phyloP scores from a whole-genome alignment of 2,113 vertebrate species.

The Chaetodon trifascialis region DNA sequence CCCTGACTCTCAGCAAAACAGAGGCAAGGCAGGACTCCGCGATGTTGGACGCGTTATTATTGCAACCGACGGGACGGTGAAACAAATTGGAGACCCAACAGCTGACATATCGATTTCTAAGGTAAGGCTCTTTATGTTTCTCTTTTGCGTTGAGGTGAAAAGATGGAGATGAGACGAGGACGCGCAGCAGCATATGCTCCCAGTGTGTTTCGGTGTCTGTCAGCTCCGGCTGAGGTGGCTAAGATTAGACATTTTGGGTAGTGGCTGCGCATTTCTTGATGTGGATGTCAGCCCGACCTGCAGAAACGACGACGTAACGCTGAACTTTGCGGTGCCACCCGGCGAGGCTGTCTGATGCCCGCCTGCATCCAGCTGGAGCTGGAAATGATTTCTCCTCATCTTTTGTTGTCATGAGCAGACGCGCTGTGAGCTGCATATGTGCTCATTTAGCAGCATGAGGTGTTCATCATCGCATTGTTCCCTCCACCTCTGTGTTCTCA shows the following conservation, averaged over 20 bases:
- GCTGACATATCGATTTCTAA: slow-evolving; percentile 58
- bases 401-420: background rate
- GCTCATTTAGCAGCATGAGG: slow-evolving; percentile 1
- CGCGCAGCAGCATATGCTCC: background rate
- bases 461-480: slow-evolving; percentile 29
- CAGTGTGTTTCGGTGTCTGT: slow-evolving; percentile 16
- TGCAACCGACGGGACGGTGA: slow-evolving; percentile 47
- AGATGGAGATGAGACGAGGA: background rate
- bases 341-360: slow-evolving; percentile 24
- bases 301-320: slow-evolving; percentile 59
- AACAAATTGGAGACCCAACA: slow-evolving; percentile 12
- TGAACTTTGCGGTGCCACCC: slow-evolving; percentile 47
- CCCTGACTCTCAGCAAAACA: slow-evolving; percentile 73
- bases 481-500: slow-evolving; percentile 13
- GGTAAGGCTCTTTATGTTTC: slow-evolving; percentile 69
- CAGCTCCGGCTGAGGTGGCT: slow-evolving; percentile 34
- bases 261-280: slow-evolving; percentile 75
- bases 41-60: slow-evolving; percentile 66
- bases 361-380: background rate
- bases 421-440: background rate
- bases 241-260: slow-evolving; percentile 63
- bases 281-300: slow-evolving; percentile 58
- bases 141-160: slow-evolving; percentile 10
- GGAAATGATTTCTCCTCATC: background rate
- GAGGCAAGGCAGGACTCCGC: slow-evolving; percentile 60